Conservation (phyloP, 2,888 invertebrate genomes). For the Mythimna loreyi region DNA sequence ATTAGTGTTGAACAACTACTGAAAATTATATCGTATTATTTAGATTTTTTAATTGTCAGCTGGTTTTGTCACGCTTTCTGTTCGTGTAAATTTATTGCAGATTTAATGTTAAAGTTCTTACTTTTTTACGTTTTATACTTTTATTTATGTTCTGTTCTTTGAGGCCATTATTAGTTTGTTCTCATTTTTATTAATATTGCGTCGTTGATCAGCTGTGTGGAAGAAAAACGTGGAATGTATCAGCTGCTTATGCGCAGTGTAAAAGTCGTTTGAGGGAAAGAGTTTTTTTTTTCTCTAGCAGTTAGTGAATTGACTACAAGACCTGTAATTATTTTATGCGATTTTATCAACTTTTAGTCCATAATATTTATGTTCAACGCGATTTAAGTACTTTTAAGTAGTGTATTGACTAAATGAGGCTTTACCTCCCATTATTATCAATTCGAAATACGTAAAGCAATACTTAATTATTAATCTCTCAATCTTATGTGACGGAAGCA, state of each 20-base stretch:
- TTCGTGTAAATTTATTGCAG: conserved; percentile 42
- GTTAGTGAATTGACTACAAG: conserved; percentile 23
- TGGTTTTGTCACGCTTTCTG: conserved; percentile 57
- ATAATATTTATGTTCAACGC: conserved; percentile 23
- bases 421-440: conserved; percentile 11
- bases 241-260: conserved; percentile 51
- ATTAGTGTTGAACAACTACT: conserved; percentile 64
- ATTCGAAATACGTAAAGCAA: conserved; percentile 14
- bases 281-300: conserved; percentile 44
- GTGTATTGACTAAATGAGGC: conserved; percentile 33
- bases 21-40: conserved; percentile 51
- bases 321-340: conserved; percentile 37
- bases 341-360: conserved; percentile 39
- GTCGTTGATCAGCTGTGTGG: conserved; percentile 42
- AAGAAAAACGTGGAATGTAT: conserved; percentile 43
- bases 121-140: conserved; percentile 7
- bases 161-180: conserved; percentile 16
- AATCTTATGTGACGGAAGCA: conserved; percentile 26
- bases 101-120: conserved; percentile 13
- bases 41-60: conserved; percentile 48
- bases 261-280: conserved; percentile 34
- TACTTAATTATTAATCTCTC: conserved; percentile 47
- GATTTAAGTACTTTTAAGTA: conserved; percentile 49
- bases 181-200: conserved; percentile 43
- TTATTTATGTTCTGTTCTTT: conserved; percentile 16